Percentiles rank a stretch among this genome's conserved stretches.
These are phyloP conservation scores for Megalopta genalis DNA, from an alignment of 1,140 invertebrate genomes.

Conservation along the genomic window DNA sequence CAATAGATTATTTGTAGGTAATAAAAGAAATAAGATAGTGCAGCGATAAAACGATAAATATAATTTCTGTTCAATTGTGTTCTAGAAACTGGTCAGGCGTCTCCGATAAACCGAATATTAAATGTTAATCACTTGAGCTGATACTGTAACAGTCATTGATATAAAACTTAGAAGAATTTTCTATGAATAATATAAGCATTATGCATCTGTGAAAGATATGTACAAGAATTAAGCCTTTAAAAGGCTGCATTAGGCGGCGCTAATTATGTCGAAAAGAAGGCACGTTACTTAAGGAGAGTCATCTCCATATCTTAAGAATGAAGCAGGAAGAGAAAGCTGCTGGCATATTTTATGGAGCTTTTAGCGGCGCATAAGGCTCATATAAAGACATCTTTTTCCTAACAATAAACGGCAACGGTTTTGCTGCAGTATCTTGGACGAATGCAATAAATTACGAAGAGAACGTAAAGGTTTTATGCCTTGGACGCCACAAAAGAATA, in stretches of 20 bases:
- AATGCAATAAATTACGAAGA: neutral
- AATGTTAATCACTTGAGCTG: no score
- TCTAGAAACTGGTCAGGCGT: no score
- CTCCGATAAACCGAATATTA: no score
- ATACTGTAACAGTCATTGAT: no score
- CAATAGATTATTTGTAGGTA: no score
- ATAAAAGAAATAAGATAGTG: no score
- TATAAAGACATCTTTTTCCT: neutral
- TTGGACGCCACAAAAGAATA: neutral
- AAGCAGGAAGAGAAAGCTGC: neutral
- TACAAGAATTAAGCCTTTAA: neutral
- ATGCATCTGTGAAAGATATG: neutral
- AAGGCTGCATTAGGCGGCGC: neutral
- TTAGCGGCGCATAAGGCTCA: conserved; percentile 23
- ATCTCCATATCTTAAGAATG: conserved; percentile 20
- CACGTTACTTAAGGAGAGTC: neutral
- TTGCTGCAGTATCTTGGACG: neutral
- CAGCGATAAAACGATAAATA: no score
- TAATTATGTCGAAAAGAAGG: conserved; percentile 15
- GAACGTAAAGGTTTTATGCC: no score
- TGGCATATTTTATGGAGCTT: conserved; percentile 21
- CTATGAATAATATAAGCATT: neutral
- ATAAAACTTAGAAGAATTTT: no score
- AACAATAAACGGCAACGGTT: neutral
- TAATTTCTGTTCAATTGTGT: no score